phyloP scores from a whole-genome alignment of 2,888 invertebrate genomes.

The Allacma fusca region DNA sequence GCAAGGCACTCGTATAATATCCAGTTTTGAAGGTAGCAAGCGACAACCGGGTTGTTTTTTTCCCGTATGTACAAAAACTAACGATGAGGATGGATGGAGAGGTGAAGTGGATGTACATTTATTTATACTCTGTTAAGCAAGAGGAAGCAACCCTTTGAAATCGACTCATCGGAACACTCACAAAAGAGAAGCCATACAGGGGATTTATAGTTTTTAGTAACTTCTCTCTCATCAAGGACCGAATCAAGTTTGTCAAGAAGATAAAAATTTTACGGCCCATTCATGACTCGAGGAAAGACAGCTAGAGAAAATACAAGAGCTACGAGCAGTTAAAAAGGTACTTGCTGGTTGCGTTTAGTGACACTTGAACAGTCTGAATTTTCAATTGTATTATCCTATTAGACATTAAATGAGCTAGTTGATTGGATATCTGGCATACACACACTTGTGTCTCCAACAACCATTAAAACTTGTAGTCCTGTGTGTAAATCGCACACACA shows the following conservation, averaged over 20 bases:
- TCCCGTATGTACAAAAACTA: too few species aligned
- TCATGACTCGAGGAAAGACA: conserved; percentile 27
- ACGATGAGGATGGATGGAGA: too few species aligned
- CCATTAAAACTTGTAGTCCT: conserved; percentile 15
- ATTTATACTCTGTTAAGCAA: too few species aligned
- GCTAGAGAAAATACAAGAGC: conserved; percentile 10
- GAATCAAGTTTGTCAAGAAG: conserved; percentile 57
- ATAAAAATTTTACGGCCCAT: conserved; percentile 56
- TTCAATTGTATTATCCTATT: conserved; percentile 35
- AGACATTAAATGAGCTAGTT: conserved; percentile 36
- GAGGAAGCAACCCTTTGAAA: too few species aligned
- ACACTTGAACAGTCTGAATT: conserved; percentile 21
- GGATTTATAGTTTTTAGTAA: conserved; percentile 22
- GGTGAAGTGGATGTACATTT: too few species aligned
- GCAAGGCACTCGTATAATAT: too few species aligned
- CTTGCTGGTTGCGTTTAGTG: conserved; percentile 31
- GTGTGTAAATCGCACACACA: not conserved
- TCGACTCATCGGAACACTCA: too few species aligned
- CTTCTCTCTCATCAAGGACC: conserved; percentile 29
- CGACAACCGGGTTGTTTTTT: too few species aligned
- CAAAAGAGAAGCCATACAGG: not conserved
- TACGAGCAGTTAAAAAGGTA: conserved; percentile 21
- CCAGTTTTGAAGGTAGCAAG: too few species aligned
- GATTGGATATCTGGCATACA: conserved; percentile 6
- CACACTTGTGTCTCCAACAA: conserved; percentile 3